A percentile compares a stretch with the other conserved stretches of the same genome.
Evolutionary conservation across 2,888 invertebrate species (phyloP).

Genomic region (Diaprepes abbreviatus): DNA sequence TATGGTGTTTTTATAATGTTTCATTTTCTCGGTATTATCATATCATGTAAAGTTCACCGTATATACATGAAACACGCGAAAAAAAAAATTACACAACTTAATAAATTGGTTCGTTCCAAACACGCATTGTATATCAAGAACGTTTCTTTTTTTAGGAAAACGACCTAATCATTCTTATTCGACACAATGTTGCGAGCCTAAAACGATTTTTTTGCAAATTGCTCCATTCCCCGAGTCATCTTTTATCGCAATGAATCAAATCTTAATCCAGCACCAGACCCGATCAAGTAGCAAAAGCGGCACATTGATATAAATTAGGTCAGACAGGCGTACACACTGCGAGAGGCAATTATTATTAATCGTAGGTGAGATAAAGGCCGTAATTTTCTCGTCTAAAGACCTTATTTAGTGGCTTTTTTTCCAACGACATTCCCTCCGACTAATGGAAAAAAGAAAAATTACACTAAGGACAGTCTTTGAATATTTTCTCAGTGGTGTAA

Average conservation of each 20-base stretch:
- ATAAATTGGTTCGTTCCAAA: too few relatives aligned
- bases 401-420: constrained; percentile 35
- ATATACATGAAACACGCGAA: too few relatives aligned
- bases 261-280: constrained; percentile 8
- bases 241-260: constrained; percentile 18
- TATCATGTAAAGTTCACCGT: too few relatives aligned
- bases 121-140: too few relatives aligned
- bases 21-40: too few relatives aligned
- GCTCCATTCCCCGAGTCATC: too few relatives aligned
- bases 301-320: constrained; percentile 40
- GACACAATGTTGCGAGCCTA: too few relatives aligned
- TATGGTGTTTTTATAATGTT: too few relatives aligned
- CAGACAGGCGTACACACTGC: constrained; percentile 36
- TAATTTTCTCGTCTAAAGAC: constrained; percentile 42
- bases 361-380: constrained; percentile 41
- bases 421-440: constrained; percentile 29
- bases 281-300: constrained; percentile 14
- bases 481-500: constrained; percentile 13
- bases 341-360: constrained; percentile 39
- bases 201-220: too few relatives aligned
- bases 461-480: constrained; percentile 13
- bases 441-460: constrained; percentile 26
- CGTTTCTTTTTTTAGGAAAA: too few relatives aligned
- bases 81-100: too few relatives aligned
- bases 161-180: too few relatives aligned